Evolutionary conservation across 2,888 invertebrate species (phyloP), one percentile per base, ranked within the genome.

Genomic region (Eupithecia exiguata): DNA sequence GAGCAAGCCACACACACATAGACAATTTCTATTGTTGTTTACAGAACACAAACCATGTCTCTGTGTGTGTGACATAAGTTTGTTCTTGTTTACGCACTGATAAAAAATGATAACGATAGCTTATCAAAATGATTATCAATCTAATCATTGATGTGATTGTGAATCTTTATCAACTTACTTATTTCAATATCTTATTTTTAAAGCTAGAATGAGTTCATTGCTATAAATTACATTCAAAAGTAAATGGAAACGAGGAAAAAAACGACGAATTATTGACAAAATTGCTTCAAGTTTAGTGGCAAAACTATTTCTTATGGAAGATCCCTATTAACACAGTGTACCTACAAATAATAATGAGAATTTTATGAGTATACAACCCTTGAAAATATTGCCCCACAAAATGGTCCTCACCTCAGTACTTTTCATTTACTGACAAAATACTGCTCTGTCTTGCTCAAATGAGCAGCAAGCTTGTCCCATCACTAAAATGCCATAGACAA

Each of bases 1-100:
- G 90, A 93, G 88, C 94, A 92, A 93, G 92, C 93, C 87, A 93
- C 92, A 87, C 93, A 93, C 92, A 93, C 94, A 92, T 87, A 84
- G 83, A 89, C 81, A 89, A 76, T 75, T 78, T 84, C 87, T 89
- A 92, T 92, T 94, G 93, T 93, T 94, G 78, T 93, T 84, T 80
- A 91, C 90, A 87, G 88, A 90, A 89, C 88, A 89, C 84, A 90
- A 88, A 87, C 85, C 86, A 85, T 70, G 68, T 87, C 86, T 86
- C 83, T 85, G 86, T 88, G 91, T 92, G 89, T 87, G 87, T 35
- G 76, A 75, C 65, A 79, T 82, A 82, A 88, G 91, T 88, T 87
- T 86, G 91, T 92, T 90, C 86, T 89, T 89, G 85, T 89, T 92
- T 90, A 88, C 89, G 82, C 83, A 88, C 88, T 92, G 90, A 92